A percentile compares a stretch with the other conserved stretches of the same genome.
Conservation (phyloP, 2,113 vertebrate genomes). For the Antechinus flavipes region DNA sequence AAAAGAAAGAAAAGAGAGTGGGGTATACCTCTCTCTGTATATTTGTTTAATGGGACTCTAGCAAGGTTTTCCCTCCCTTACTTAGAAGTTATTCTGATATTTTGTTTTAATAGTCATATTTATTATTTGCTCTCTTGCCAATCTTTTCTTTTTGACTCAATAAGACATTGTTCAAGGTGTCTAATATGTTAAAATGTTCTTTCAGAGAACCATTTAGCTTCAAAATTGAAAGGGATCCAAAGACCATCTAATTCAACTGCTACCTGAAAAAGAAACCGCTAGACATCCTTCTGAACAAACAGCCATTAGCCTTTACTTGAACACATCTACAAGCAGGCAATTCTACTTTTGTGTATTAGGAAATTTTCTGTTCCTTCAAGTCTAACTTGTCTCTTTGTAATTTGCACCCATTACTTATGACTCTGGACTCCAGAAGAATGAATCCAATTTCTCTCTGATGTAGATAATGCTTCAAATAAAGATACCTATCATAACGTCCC, state of each 20-base stretch:
- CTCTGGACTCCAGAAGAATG: not conserved
- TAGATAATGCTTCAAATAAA: not conserved
- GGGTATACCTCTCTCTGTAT: not conserved
- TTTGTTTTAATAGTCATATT: slow-evolving; percentile 5
- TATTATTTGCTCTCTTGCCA: not conserved
- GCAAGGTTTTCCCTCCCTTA: slow-evolving; percentile 13
- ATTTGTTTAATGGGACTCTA: slow-evolving; percentile 7
- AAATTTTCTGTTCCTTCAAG: not conserved
- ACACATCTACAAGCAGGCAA: not conserved
- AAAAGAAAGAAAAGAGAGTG: not conserved
- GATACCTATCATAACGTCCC: not conserved
- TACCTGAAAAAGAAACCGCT: not conserved
- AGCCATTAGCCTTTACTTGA: not conserved
- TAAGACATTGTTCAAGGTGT: not conserved
- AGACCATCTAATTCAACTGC: not conserved
- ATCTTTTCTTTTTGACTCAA: slow-evolving; percentile 4
- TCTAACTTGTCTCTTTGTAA: slow-evolving; percentile 39
- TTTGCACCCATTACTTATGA: slow-evolving; percentile 2
- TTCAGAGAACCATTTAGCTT: not conserved
- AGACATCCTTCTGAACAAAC: not conserved
- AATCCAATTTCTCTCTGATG: not conserved
- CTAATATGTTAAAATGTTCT: not conserved
- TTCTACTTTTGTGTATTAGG: not conserved
- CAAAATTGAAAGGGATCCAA: not conserved
- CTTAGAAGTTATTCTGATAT: not conserved